A percentile compares a stretch with the other conserved stretches of the same genome.
Evolutionary conservation across 2,797 vertebrate genomes (phyloP).

Genomic region (Neomorphus geoffroyi): DNA sequence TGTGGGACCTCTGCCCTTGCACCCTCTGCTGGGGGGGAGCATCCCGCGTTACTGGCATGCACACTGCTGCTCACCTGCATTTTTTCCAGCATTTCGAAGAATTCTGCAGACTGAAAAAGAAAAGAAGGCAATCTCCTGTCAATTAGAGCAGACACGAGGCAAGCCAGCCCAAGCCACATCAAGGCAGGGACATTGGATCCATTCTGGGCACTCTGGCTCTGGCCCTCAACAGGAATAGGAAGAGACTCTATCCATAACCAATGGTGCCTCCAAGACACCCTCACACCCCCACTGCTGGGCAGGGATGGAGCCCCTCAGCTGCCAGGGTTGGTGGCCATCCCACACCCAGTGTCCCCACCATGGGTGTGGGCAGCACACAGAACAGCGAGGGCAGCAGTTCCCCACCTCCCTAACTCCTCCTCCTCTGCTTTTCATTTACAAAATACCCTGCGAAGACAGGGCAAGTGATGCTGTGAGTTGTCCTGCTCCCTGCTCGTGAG

Average conservation of each 20-base stretch:
- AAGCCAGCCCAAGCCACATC: background rate
- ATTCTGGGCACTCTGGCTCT: fast-evolving
- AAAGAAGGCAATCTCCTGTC: background rate
- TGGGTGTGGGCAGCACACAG: background rate
- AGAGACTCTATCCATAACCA: too few species aligned
- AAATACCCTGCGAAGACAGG: background rate
- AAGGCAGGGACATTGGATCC: background rate
- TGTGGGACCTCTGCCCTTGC: background rate
- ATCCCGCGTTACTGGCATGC: background rate
- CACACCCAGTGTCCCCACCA: fast-evolving
- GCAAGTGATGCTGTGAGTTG: fast-evolving
- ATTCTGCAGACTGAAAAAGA: slow-evolving; percentile 92
- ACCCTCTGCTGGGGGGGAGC: background rate
- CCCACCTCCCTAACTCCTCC: background rate
- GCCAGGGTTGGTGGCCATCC: fast-evolving
- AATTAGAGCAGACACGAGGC: background rate
- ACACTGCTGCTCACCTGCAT: slow-evolving; percentile 87
- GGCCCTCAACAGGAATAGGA: background rate
- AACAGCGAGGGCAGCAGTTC: background rate
- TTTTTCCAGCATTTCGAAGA: slow-evolving; percentile 98
- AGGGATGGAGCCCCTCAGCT: background rate
- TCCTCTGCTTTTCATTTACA: background rate
- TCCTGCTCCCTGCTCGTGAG: background rate
- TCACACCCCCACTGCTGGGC: fast-evolving
- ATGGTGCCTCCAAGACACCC: fast-evolving